Evolutionary conservation across 2,797 vertebrate species (phyloP).

Genomic region (Sphaeramia orbicularis): DNA sequence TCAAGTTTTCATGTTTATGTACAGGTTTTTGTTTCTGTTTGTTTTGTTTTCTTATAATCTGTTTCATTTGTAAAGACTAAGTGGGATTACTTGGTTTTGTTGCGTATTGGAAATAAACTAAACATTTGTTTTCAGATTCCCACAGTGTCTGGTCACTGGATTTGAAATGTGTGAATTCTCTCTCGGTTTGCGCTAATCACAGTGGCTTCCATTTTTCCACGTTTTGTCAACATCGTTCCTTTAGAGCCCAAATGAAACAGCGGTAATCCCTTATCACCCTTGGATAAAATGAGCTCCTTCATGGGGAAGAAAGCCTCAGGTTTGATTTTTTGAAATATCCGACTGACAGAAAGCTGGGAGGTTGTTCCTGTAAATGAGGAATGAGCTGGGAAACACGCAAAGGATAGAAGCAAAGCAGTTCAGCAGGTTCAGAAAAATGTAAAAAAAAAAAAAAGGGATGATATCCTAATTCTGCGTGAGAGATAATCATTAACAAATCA

Average conservation of each 20-base stretch:
- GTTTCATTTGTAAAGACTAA: too few relatives aligned
- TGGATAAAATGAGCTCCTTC: not conserved
- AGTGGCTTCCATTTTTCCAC: slow-evolving; percentile 9
- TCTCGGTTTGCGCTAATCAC: slow-evolving; percentile 13
- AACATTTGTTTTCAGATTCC: not conserved
- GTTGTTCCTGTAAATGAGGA: slow-evolving; percentile 29
- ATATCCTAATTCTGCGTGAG: not conserved
- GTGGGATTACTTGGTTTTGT: too few relatives aligned
- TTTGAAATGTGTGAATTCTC: slow-evolving; percentile 19
- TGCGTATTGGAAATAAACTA: too few relatives aligned
- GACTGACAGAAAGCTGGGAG: slow-evolving; percentile 17
- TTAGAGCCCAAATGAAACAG: slow-evolving; percentile 21
- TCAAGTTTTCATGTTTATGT: too few relatives aligned
- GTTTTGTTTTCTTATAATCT: too few relatives aligned
- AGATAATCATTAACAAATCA: not conserved
- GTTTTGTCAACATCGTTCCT: slow-evolving; percentile 2
- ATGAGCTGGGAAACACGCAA: slow-evolving; percentile 12
- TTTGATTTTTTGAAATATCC: slow-evolving; percentile 40
- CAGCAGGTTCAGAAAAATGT: slow-evolving; percentile 8
- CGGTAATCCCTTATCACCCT: slow-evolving; percentile 12
- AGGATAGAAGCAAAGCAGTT: slow-evolving; percentile 4
- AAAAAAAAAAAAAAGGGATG: slow-evolving; percentile 8
- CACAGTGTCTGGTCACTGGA: not conserved
- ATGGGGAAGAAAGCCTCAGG: slow-evolving; percentile 4
- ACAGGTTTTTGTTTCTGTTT: too few relatives aligned